These are phyloP conservation scores for Hirtodrosophila alboralis DNA, from an alignment of 2,888 invertebrate species.

Conservation along the genomic window DNA sequence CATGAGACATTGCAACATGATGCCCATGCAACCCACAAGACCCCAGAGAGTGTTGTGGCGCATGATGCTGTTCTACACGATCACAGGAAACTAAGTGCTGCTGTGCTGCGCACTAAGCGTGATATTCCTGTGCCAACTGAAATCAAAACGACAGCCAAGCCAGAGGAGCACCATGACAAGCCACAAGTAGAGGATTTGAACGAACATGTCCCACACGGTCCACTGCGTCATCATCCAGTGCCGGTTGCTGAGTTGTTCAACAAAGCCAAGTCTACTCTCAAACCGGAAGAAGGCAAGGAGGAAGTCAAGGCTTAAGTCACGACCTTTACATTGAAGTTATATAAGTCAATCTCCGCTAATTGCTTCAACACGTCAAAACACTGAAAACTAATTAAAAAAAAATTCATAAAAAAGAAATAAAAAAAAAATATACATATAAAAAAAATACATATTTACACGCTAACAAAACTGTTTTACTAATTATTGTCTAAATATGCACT, in stretches of 20 bases:
- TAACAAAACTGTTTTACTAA: conserved; percentile 31
- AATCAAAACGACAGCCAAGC: conserved; percentile 47
- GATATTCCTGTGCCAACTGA: conserved; percentile 81
- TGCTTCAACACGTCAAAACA: conserved; percentile 20
- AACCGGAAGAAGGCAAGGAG: conserved; percentile 51
- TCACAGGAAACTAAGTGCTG: background rate
- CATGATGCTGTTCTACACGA: conserved; percentile 1
- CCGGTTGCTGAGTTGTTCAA: conserved; percentile 79
- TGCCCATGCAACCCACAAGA: too few relatives aligned
- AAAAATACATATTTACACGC: conserved; percentile 25
- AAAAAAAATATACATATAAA: conserved; percentile 26
- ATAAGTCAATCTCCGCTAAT: conserved; percentile 9
- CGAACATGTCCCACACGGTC: conserved; percentile 25
- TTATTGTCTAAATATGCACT: conserved; percentile 21
- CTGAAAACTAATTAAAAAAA: conserved; percentile 9
- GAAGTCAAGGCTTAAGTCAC: conserved; percentile 18
- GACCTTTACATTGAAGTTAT: background rate
- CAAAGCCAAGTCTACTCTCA: conserved; percentile 30
- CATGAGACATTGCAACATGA: too few relatives aligned
- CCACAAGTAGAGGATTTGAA: conserved; percentile 23
- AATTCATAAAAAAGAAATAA: background rate
- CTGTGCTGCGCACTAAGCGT: conserved; percentile 49
- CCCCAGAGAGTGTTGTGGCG: conserved; percentile 9
- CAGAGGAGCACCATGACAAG: conserved; percentile 34
- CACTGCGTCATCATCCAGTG: conserved; percentile 67